Conservation (phyloP, 2,113 vertebrate species). For the Alligator mississippiensis region DNA sequence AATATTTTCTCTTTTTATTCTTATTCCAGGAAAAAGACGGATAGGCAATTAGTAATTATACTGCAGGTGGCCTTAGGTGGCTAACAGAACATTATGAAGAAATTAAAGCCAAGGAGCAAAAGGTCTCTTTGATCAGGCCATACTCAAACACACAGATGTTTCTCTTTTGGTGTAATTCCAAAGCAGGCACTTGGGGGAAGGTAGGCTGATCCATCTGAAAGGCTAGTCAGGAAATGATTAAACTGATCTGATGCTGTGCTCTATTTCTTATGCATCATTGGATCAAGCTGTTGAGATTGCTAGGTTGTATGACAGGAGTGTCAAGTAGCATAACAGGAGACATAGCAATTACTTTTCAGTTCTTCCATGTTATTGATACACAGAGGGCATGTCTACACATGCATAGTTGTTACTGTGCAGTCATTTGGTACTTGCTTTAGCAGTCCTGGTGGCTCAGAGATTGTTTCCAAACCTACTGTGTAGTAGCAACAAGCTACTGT, state of each 20-base stretch:
- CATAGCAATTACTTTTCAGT: not conserved
- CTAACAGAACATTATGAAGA: not conserved
- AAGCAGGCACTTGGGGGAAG: not conserved
- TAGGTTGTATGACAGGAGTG: not conserved
- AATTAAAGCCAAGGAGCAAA: not conserved
- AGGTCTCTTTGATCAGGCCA: not conserved
- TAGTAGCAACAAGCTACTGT: no score
- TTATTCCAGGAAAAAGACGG: not conserved
- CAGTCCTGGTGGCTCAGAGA: no score
- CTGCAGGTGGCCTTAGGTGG: not conserved
- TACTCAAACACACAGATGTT: not conserved
- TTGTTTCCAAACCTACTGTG: no score
- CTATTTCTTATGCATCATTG: not conserved
- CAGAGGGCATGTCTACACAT: no score
- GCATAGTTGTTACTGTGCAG: no score
- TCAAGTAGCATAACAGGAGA: not conserved
- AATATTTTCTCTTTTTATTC: not conserved
- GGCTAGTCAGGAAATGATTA: constrained; percentile 13
- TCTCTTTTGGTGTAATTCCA: not conserved
- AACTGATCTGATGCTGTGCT: not conserved
- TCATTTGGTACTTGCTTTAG: no score
- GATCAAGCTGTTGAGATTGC: not conserved
- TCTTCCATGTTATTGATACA: not conserved
- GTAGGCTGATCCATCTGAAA: not conserved
- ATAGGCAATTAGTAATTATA: not conserved